A percentile compares a stretch with the other conserved stretches of the same genome.
phyloP scores from a whole-genome alignment of 2,888 invertebrate genomes.

The Coelinius sp. region DNA sequence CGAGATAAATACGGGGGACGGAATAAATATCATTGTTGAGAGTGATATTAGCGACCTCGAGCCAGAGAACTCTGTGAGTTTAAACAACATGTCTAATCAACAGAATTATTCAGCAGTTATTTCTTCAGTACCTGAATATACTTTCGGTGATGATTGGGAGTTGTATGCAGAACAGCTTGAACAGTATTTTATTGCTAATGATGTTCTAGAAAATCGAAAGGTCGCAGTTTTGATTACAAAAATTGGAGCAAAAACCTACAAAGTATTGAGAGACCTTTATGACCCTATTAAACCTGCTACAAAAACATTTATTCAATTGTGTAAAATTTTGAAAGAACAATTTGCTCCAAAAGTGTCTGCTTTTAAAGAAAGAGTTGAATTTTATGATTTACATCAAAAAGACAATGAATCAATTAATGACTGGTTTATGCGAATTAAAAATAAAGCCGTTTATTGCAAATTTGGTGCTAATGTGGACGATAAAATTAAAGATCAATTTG shows the following conservation, averaged over 20 bases:
- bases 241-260: constrained; percentile 46
- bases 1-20: background rate
- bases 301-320: constrained; percentile 43
- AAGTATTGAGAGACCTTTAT: constrained; percentile 46
- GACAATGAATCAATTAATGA: constrained; percentile 43
- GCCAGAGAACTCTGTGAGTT: too few species aligned
- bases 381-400: constrained; percentile 52
- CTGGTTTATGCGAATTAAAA: constrained; percentile 58
- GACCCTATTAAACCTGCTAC: constrained; percentile 46
- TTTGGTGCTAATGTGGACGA: constrained; percentile 47
- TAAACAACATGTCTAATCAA: background rate
- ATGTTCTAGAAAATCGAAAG: constrained; percentile 42
- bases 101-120: constrained; percentile 31
- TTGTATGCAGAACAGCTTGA: constrained; percentile 46
- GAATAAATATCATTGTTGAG: background rate
- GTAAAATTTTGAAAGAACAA: constrained; percentile 42
- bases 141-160: constrained; percentile 43
- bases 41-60: background rate
- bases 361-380: constrained; percentile 46
- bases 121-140: constrained; percentile 41
- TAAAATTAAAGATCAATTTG: constrained; percentile 53
- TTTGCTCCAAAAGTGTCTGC: constrained; percentile 43
- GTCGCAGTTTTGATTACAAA: constrained; percentile 48
- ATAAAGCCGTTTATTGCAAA: constrained; percentile 43
- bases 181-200: constrained; percentile 47